These are phyloP conservation scores for Buathra laborator DNA, from an alignment of 2,888 invertebrate species.

Conservation along the genomic window DNA sequence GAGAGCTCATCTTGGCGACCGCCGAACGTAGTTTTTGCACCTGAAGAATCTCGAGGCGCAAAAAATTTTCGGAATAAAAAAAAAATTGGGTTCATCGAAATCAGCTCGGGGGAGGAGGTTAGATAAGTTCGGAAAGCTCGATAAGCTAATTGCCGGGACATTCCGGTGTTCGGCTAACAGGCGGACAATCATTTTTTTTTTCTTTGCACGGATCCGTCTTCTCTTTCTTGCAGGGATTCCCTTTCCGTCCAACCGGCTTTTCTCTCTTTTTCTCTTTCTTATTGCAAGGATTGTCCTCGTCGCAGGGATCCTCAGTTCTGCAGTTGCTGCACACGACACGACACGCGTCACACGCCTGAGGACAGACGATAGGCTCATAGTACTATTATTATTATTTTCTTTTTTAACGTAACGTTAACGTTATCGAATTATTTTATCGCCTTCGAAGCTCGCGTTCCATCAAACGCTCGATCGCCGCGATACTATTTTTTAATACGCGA, in stretches of 20 bases:
- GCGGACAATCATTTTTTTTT: slow-evolving; percentile 65
- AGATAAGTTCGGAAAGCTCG: background rate
- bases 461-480: slow-evolving; percentile 23
- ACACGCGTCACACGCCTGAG: slow-evolving; percentile 75
- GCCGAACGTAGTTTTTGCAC: slow-evolving; percentile 24
- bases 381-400: slow-evolving; percentile 55
- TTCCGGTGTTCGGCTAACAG: slow-evolving; percentile 69
- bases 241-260: slow-evolving; percentile 1
- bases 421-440: slow-evolving; percentile 31
- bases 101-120: slow-evolving; percentile 5
- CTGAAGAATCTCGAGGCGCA: slow-evolving; percentile 10
- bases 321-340: slow-evolving; percentile 61
- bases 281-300: slow-evolving; percentile 33
- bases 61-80: slow-evolving; percentile 29
- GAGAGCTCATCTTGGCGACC: slow-evolving; percentile 4
- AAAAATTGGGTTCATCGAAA: slow-evolving; percentile 32
- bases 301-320: slow-evolving; percentile 60
- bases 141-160: slow-evolving; percentile 60
- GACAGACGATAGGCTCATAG: slow-evolving; percentile 74
- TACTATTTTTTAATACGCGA: slow-evolving; percentile 37
- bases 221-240: slow-evolving; percentile 48
- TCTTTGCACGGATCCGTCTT: slow-evolving; percentile 57
- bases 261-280: slow-evolving; percentile 17
- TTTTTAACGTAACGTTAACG: slow-evolving; percentile 18
- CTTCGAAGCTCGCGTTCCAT: slow-evolving; percentile 39